Conservation (phyloP, 1,140 invertebrate genomes). For the Drosophila prosaltans region DNA sequence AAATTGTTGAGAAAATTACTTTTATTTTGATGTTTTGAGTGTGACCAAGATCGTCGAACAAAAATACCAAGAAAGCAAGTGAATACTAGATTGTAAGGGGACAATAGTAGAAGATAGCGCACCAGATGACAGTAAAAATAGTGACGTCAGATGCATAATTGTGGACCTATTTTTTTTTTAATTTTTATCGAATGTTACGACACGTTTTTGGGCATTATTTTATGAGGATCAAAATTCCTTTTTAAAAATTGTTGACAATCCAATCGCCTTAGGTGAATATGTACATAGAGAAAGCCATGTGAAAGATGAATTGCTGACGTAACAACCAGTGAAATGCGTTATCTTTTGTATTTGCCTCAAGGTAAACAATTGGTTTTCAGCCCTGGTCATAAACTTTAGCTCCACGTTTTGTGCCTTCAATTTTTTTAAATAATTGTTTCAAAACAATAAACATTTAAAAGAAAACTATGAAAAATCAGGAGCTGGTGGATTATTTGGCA, state of each 20-base stretch:
- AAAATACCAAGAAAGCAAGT: neutral
- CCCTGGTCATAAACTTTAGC: neutral
- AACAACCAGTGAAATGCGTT: neutral
- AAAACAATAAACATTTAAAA: conserved; percentile 3
- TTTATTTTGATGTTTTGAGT: conserved; percentile 10
- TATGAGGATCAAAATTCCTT: too few species aligned
- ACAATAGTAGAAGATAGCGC: neutral
- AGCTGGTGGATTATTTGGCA: conserved; percentile 82
- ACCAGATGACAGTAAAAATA: neutral
- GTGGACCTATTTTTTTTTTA: too few species aligned
- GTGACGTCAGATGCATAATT: neutral
- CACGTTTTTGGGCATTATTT: too few species aligned
- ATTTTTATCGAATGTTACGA: too few species aligned
- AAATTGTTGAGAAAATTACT: neutral
- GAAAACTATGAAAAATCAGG: conserved; percentile 70
- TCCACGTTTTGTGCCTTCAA: conserved; percentile 20
- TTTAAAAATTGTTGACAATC: too few species aligned
- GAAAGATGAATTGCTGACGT: neutral
- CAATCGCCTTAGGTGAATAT: too few species aligned
- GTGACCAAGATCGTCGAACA: neutral
- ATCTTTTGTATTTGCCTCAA: neutral
- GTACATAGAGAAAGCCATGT: neutral
- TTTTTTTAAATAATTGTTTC: neutral
- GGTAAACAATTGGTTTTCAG: neutral
- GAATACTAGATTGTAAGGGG: neutral